phyloP scores from a whole-genome alignment of 2,888 invertebrate species.

The Esperia sulphurella region DNA sequence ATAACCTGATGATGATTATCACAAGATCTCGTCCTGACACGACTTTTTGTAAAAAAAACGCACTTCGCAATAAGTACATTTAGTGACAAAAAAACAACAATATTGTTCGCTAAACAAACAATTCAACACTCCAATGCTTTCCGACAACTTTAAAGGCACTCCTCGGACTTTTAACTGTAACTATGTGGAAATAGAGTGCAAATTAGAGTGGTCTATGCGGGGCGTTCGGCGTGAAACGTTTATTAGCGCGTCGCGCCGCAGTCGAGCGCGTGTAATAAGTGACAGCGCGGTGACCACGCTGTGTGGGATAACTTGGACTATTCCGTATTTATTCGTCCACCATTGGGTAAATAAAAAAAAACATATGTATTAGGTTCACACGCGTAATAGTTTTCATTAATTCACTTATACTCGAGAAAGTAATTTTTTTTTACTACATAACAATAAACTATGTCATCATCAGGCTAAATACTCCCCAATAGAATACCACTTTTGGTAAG shows the following conservation, averaged over 20 bases:
- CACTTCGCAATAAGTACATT: neutral
- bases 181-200: constrained; percentile 12
- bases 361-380: no score
- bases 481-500: no score
- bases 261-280: constrained; percentile 32
- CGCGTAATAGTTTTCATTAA: no score
- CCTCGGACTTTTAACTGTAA: neutral
- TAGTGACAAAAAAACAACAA: constrained; percentile 1
- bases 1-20: no score
- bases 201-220: constrained; percentile 33
- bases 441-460: no score
- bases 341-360: no score
- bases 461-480: no score
- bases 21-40: no score
- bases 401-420: no score
- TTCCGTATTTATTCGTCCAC: neutral
- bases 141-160: neutral
- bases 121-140: neutral
- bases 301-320: neutral
- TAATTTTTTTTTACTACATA: no score
- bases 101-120: constrained; percentile 6
- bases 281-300: neutral
- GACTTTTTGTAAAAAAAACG: no score
- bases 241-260: constrained; percentile 60
- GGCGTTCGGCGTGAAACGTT: constrained; percentile 54